Evolutionary conservation across 2,113 vertebrate genomes (phyloP).

Genomic region (Chamaetylas fuelleborni): DNA sequence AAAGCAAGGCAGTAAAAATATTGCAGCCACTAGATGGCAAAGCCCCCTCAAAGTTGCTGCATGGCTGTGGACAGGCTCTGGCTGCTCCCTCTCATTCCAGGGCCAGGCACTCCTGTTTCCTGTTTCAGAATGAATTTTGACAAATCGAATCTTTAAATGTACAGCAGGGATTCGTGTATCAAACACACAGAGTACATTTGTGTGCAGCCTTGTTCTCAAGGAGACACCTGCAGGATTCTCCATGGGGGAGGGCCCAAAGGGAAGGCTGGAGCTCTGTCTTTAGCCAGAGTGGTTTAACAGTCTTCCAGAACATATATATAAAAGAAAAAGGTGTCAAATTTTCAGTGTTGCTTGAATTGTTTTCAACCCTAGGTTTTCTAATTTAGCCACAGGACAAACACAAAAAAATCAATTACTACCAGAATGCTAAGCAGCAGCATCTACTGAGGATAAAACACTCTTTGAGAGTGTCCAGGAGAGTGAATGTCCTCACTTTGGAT

Average conservation of each 20-base stretch:
- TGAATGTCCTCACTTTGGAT: background rate
- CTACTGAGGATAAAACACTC: background rate
- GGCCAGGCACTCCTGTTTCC: background rate
- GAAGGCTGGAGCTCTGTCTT: background rate
- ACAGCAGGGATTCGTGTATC: background rate
- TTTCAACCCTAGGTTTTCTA: background rate
- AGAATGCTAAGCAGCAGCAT: background rate
- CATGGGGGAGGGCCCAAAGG: background rate
- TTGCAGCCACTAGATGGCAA: conserved; percentile 60
- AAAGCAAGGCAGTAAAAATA: rapidly evolving
- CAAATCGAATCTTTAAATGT: background rate
- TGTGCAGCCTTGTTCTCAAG: background rate
- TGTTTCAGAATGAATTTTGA: background rate
- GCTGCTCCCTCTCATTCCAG: background rate
- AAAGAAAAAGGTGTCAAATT: rapidly evolving
- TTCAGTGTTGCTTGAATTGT: background rate
- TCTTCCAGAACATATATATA: background rate
- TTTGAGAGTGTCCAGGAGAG: background rate
- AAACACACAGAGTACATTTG: background rate
- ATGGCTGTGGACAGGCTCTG: background rate
- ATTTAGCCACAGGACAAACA: background rate
- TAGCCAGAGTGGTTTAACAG: background rate
- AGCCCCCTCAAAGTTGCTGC: background rate
- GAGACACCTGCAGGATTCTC: background rate
- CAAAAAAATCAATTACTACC: background rate